Evolutionary conservation across 2,888 invertebrate genomes (phyloP).

Genomic region (Panopea generosa): DNA sequence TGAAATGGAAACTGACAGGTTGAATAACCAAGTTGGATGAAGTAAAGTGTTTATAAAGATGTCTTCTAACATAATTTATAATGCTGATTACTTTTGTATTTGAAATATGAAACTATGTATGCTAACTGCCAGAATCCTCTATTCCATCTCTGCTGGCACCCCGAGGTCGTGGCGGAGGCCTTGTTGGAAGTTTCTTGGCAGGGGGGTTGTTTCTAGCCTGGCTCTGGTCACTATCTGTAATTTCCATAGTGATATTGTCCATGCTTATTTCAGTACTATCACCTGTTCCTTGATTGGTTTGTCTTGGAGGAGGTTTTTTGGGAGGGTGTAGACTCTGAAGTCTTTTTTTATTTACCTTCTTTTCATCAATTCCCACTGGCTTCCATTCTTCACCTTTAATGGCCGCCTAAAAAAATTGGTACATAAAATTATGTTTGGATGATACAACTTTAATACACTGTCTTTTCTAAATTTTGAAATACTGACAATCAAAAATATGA

Average conservation of each 20-base stretch:
- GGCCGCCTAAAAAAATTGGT: conserved; percentile 75
- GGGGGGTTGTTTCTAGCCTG: background rate
- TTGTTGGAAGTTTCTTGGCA: conserved; percentile 6
- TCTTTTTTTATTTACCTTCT: conserved; percentile 49
- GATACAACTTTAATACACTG: no score
- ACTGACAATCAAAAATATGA: no score
- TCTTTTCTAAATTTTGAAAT: no score
- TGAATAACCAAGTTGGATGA: no score
- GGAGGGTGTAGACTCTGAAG: conserved; percentile 64
- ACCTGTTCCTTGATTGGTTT: conserved; percentile 4
- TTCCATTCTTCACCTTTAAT: conserved; percentile 81
- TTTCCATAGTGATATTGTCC: conserved; percentile 34
- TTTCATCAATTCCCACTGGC: conserved; percentile 65
- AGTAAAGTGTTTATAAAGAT: no score
- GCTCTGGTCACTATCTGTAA: background rate
- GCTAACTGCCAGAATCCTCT: no score
- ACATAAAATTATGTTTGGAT: no score
- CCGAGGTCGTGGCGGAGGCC: conserved; percentile 40
- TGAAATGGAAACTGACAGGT: no score
- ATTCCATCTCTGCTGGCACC: conserved; percentile 24
- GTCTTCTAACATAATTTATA: no score
- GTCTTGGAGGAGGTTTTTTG: conserved; percentile 65
- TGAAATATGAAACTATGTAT: no score
- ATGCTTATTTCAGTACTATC: background rate
- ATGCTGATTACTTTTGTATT: no score